These are phyloP conservation scores for Megathymus violae DNA, from an alignment of 1,140 invertebrate genomes.

Conservation along the genomic window DNA sequence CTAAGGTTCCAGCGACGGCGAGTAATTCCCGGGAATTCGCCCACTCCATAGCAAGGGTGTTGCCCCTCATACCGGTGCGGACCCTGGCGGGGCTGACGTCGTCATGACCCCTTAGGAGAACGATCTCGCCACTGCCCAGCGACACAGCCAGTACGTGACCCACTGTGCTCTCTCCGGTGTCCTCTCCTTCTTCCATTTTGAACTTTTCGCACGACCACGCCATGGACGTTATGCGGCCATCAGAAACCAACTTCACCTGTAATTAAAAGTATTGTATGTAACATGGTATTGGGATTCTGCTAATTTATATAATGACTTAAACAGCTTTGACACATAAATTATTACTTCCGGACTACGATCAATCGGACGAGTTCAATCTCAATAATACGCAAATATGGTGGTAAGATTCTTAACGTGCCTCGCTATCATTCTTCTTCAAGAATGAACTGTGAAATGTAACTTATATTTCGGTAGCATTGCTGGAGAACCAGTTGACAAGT, in stretches of 20 bases:
- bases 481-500: too few relatives aligned
- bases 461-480: too few relatives aligned
- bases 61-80: conserved; percentile 91
- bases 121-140: conserved; percentile 94
- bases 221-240: conserved; percentile 94
- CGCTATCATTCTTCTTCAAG: too few relatives aligned
- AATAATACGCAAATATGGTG: too few relatives aligned
- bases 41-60: conserved; percentile 95
- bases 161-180: conserved; percentile 69
- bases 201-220: conserved; percentile 99
- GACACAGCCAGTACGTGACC: conserved; percentile 93
- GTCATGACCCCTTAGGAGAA: conserved; percentile 95
- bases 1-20: conserved; percentile 93
- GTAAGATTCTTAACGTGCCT: too few relatives aligned
- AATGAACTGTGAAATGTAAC: too few relatives aligned
- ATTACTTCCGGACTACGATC: too few relatives aligned
- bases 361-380: too few relatives aligned
- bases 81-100: conserved; percentile 95
- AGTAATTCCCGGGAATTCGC: conserved; percentile 96
- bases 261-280: too few relatives aligned
- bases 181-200: conserved; percentile 97
- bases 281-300: too few relatives aligned
- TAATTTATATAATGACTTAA: too few relatives aligned
- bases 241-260: conserved; percentile 91
- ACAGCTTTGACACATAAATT: too few relatives aligned